Base-by-base conservation (phyloP, 2,888 invertebrate species). In the Drosophila basisetae region DNA sequence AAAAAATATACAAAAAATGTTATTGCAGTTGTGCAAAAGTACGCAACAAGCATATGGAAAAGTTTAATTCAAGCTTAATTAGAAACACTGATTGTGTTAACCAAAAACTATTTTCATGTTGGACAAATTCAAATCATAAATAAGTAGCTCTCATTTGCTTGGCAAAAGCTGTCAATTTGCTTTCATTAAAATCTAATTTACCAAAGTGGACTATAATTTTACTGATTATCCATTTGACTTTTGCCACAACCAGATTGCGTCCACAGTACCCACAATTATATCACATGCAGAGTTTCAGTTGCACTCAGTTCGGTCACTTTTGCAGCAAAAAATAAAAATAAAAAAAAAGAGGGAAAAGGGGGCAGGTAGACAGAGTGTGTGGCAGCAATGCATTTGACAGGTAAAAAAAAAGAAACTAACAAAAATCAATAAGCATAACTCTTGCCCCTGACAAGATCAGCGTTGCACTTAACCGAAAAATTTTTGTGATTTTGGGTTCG, bases 361-460 rank as follows among this genome's bases (percentile, higher is more conserved):
- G 30, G 5, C 16, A 25, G 37, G 25, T 37, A 33, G 33, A 35
- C 13, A 16, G 58, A 35, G 68, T 77, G 78, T 68, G 58, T 79
- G 80, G 69, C 79, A 73, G 71, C 77, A 80, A 68, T 58, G 63
- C 70, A 78, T 78, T 76, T 90, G 85, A 85, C 85, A 90, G 85
- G 64, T 7, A 25, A 16, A 28, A 4, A n/a, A 9, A 9, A 1
- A 47, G 9, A 25, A 16, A 9, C 18, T 18, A 18, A 25, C 25
- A 16, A 25, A 47, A 90, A 85, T 90, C 90, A 90, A 90, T 85
- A 90, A 83, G 65, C 90, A 90, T 78, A 90, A 90, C 76, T 89
- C 89, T 73, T 55, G 59, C 63, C 67, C 49, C 37, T 55, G 30
- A 73, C 86, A 73, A 78, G 80, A 89, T 80, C 84, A 66, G 70